Base-by-base conservation (phyloP, 2,888 invertebrate genomes). In the Resseliella maxima region DNA sequence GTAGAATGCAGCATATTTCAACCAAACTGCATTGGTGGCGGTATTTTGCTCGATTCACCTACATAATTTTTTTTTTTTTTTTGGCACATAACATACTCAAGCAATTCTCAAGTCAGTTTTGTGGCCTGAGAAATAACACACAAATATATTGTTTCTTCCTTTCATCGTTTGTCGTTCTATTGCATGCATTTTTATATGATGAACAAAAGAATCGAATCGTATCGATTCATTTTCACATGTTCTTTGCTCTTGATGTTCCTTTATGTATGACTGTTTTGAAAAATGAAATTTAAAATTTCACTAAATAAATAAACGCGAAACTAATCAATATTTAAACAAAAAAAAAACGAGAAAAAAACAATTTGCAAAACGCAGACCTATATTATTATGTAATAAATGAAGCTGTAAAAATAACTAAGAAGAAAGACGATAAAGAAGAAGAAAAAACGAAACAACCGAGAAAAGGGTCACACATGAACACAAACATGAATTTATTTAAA, bases 331-430 rank as follows among this genome's bases (percentile, higher is more conserved):
- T 72, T 72, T 72, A 72, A 72, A 72, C 72, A 35, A 31, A 72
- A 15, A 41, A 41, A 41, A 41, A 12, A 41, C 41, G 41, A 59
- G 15, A 50, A 2, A 50, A 50, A 18, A 50, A 50, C n/a, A 59
- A 59, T 72, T 72, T 15, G 72, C 72, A 27, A 72, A 0, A 72
- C 72, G 72, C 27, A 72, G 72, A 72, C 72, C 72, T 72, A 31
- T 35, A 72, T 72, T 72, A 72, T 72, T 72, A 72, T 72, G 72
- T 72, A 72, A 72, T 72, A 35, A 72, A 72, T 72, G 72, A 72
- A 72, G 31, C 72, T 72, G 72, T 72, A 72, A 72, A 72, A 72
- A 72, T 72, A 72, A 72, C 35, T n/a, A 31, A 72, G 59, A n/a
- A 50, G 15, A 50, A 18, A 50, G 50, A 50, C n/a, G 50, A 18